Percentiles rank a stretch among this genome's conserved stretches.
Conservation (phyloP, 2,113 vertebrate species). For the Pandion haliaetus region DNA sequence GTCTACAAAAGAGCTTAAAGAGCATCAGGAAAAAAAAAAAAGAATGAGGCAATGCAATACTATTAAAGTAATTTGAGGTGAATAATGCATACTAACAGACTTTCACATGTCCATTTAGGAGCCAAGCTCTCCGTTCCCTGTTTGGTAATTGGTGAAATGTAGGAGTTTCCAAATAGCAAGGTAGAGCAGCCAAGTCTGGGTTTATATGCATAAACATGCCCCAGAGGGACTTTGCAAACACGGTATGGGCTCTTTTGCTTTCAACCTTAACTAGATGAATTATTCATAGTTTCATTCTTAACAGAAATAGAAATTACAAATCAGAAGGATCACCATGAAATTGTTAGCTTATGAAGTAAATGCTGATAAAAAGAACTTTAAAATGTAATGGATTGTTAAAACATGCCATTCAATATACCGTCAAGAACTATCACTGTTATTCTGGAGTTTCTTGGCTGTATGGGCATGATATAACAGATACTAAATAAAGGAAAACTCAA, state of each 20-base stretch:
- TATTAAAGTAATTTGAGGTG: background rate
- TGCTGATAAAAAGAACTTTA: conserved; percentile 1
- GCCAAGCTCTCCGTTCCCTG: background rate
- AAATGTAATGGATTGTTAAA: background rate
- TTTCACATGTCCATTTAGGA: background rate
- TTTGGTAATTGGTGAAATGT: background rate
- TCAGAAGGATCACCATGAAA: background rate
- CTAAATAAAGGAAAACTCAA: background rate
- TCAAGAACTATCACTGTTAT: background rate
- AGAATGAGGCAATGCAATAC: background rate
- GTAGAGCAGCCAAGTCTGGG: conserved; percentile 19
- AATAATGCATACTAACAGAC: background rate
- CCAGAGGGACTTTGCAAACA: background rate
- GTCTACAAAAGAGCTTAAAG: background rate
- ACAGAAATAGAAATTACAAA: conserved; percentile 24
- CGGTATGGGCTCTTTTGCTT: background rate
- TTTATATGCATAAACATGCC: background rate
- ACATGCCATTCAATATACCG: background rate
- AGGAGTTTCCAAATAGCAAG: conserved; percentile 16
- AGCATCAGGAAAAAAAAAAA: background rate
- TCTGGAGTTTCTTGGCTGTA: background rate
- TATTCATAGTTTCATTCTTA: conserved; percentile 58
- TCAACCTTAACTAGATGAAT: background rate
- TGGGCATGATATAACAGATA: background rate
- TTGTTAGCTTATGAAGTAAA: background rate